Conservation (phyloP, 2,888 invertebrate genomes). For the Crepidodera aurea region DNA sequence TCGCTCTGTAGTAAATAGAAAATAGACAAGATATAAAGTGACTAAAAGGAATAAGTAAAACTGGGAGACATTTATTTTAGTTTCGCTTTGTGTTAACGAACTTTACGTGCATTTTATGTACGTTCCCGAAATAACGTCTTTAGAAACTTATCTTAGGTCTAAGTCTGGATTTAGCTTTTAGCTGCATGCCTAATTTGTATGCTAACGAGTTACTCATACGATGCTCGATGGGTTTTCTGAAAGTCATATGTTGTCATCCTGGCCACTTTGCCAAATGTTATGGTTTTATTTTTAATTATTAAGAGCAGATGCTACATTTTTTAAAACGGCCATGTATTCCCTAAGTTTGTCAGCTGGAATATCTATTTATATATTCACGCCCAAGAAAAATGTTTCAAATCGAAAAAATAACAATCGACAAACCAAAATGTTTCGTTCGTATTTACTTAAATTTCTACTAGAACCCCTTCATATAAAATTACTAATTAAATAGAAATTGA, state of each 20-base stretch:
- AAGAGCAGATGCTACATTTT: no score
- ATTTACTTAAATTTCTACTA: no score
- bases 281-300: neutral
- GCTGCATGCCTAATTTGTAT: slow-evolving; percentile 1
- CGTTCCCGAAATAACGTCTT: slow-evolving; percentile 42
- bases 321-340: no score
- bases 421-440: no score
- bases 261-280: slow-evolving; percentile 9
- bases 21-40: neutral
- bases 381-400: no score
- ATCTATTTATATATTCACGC: no score
- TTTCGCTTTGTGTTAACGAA: slow-evolving; percentile 47
- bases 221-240: neutral
- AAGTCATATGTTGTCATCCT: neutral
- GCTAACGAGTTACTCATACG: neutral
- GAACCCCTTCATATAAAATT: no score
- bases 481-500: no score
- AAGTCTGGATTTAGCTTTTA: slow-evolving; percentile 36
- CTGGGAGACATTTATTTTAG: slow-evolving; percentile 41
- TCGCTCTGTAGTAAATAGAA: neutral
- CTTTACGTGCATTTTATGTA: slow-evolving; percentile 40
- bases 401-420: no score
- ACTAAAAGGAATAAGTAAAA: neutral
- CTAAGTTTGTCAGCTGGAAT: no score
- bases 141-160: neutral